Evolutionary conservation across 2,113 vertebrate species (phyloP).

Genomic region (Mellivora capensis): DNA sequence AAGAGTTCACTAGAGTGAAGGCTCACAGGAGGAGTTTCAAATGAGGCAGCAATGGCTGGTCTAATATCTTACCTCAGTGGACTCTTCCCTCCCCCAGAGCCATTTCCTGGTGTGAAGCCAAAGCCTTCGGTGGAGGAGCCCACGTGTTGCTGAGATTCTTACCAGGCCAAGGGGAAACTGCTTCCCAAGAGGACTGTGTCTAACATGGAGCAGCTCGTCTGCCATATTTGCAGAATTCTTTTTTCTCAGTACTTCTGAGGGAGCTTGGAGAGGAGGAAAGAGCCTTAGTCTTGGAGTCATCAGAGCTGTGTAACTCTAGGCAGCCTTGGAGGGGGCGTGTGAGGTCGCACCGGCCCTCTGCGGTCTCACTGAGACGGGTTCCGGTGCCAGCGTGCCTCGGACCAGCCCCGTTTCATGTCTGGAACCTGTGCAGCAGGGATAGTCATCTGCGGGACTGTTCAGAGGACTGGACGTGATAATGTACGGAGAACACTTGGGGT

Average conservation of each 20-base stretch:
- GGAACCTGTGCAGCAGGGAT: background rate
- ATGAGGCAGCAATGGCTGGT: background rate
- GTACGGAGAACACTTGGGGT: background rate
- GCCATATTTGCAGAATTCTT: background rate
- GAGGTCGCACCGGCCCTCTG: background rate
- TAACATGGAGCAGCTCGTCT: background rate
- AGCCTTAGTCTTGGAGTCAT: background rate
- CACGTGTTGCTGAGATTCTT: background rate
- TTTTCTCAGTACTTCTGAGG: background rate
- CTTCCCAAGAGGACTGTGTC: background rate
- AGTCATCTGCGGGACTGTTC: background rate
- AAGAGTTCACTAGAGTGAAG: background rate
- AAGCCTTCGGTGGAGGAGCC: background rate
- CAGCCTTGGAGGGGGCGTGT: background rate
- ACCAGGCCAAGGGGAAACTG: background rate
- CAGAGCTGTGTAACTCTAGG: background rate
- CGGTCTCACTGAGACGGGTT: accelerated
- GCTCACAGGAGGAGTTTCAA: background rate
- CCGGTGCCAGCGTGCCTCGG: background rate
- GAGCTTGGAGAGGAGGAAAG: background rate
- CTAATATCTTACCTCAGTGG: background rate
- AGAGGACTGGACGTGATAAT: accelerated
- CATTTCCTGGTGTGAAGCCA: background rate
- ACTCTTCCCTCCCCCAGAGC: background rate
- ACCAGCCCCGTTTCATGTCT: background rate